These are phyloP conservation scores for Nyctalus aviator DNA, from an alignment of 2,797 vertebrate genomes.

Conservation along the genomic window DNA sequence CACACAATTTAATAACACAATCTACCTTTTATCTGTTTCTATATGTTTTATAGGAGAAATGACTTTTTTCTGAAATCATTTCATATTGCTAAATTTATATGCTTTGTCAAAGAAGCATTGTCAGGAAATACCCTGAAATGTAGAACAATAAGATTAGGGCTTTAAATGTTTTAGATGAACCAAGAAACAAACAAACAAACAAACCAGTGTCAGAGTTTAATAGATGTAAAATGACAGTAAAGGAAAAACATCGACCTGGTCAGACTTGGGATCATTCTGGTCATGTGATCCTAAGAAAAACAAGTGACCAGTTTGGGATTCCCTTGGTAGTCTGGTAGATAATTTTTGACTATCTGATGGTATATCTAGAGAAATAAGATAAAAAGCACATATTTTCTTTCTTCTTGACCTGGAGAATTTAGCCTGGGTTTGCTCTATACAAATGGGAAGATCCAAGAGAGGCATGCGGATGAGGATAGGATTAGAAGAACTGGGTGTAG, in stretches of 20 bases:
- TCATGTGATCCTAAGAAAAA: not conserved
- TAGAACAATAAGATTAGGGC: not conserved
- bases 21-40: slow-evolving; percentile 25
- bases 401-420: not conserved
- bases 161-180: slow-evolving; percentile 25
- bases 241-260: not conserved
- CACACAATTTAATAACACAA: not conserved
- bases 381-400: not conserved
- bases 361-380: not conserved
- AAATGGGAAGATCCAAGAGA: not conserved
- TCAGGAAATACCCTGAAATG: not conserved
- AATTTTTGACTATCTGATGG: not conserved
- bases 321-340: not conserved
- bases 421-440: not conserved
- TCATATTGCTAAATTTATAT: slow-evolving; percentile 1
- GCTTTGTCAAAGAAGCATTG: slow-evolving; percentile 11
- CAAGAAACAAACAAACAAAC: not conserved
- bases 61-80: not conserved
- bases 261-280: not conserved
- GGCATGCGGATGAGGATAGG: not conserved
- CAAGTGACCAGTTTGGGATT: not conserved
- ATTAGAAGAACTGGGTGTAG: not conserved
- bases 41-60: not conserved
- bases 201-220: not conserved
- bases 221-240: slow-evolving; percentile 3